These are phyloP conservation scores for Scaptomyza cyrtandrae DNA, from an alignment of 2,888 invertebrate genomes.

Conservation along the genomic window DNA sequence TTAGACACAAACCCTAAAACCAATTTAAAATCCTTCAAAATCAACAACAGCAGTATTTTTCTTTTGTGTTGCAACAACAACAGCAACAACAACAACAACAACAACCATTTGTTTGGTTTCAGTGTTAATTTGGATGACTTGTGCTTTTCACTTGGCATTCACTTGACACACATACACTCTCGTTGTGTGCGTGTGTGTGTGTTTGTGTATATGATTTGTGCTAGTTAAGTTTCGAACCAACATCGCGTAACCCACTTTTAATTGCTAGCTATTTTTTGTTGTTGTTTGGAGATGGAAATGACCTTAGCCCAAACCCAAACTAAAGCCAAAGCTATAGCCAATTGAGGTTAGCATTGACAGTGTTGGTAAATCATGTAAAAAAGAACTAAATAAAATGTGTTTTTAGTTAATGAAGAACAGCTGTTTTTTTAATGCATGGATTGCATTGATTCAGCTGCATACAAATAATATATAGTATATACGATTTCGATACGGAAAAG, in stretches of 20 bases:
- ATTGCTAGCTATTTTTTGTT: constrained; percentile 4
- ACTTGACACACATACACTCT: constrained; percentile 5
- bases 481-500: too few species aligned
- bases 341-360: constrained; percentile 18
- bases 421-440: too few species aligned
- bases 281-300: constrained; percentile 23
- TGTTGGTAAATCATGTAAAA: constrained; percentile 39
- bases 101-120: constrained; percentile 20
- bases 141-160: constrained; percentile 41
- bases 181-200: too few species aligned
- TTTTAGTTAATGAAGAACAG: too few species aligned
- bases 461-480: too few species aligned
- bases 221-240: constrained; percentile 63
- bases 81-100: neutral
- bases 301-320: constrained; percentile 50
- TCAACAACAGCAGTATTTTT: too few species aligned
- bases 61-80: neutral
- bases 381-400: neutral
- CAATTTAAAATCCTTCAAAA: too few species aligned
- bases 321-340: neutral
- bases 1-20: too few species aligned
- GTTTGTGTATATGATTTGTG: constrained; percentile 31
- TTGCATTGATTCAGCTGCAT: too few species aligned
- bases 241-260: constrained; percentile 64
- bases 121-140: constrained; percentile 69